These are phyloP conservation scores for Perca flavescens DNA, from an alignment of 2,113 vertebrate genomes.

Conservation along the genomic window DNA sequence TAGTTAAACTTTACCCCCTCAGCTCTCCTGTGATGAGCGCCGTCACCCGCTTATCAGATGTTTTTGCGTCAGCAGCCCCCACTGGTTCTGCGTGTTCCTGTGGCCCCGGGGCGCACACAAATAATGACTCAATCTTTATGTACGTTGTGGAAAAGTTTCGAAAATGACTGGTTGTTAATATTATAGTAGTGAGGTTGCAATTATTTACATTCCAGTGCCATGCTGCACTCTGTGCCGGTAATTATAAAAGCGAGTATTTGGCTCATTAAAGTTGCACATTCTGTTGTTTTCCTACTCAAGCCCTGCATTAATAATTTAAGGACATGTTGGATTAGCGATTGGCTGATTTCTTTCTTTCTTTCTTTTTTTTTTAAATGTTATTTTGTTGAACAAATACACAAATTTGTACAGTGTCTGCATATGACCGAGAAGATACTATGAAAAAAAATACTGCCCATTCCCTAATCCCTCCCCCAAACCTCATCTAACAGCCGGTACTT, in stretches of 20 bases:
- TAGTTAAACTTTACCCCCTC: slow-evolving; percentile 66
- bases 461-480: too few relatives aligned
- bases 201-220: neutral
- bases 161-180: neutral
- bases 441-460: too few relatives aligned
- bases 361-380: too few relatives aligned
- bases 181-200: neutral
- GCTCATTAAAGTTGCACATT: neutral
- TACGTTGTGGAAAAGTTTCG: neutral
- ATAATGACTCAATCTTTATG: slow-evolving; percentile 1
- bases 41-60: slow-evolving; percentile 34
- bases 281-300: neutral
- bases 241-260: neutral
- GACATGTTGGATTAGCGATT: neutral
- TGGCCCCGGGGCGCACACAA: neutral
- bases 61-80: slow-evolving; percentile 19
- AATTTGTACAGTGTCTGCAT: too few relatives aligned
- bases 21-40: neutral
- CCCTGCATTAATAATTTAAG: neutral
- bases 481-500: too few relatives aligned
- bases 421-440: too few relatives aligned
- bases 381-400: too few relatives aligned
- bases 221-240: neutral
- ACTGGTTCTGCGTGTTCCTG: neutral
- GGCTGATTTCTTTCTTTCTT: too few relatives aligned